These are phyloP conservation scores for Argya squamiceps DNA, from an alignment of 2,797 vertebrate genomes.

Conservation along the genomic window DNA sequence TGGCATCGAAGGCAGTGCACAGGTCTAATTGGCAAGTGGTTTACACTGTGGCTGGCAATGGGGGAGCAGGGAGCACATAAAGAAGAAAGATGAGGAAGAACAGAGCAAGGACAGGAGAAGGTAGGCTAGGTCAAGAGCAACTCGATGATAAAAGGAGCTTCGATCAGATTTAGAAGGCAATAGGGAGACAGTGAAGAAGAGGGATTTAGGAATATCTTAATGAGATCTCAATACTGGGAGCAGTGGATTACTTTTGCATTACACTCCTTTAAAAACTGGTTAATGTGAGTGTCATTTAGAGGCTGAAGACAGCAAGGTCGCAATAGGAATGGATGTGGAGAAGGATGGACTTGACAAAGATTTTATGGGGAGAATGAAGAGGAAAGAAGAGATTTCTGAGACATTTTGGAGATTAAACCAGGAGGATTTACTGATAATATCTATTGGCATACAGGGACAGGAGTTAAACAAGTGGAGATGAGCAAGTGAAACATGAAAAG, in stretches of 20 bases:
- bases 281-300: conserved; percentile 71
- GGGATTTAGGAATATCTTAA: conserved; percentile 75
- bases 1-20: not conserved
- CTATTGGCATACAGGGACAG: conserved; percentile 61
- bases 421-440: conserved; percentile 69
- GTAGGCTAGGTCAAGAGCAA: conserved; percentile 58
- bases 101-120: conserved; percentile 41
- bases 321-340: conserved; percentile 52
- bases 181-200: conserved; percentile 59
- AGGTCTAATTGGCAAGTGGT: not conserved
- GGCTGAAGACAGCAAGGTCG: conserved; percentile 64
- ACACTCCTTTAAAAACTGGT: conserved; percentile 63
- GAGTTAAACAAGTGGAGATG: conserved; percentile 54
- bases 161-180: conserved; percentile 70
- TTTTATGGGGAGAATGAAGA: conserved; percentile 54
- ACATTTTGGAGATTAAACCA: conserved; percentile 69
- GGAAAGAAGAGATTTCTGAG: conserved; percentile 60
- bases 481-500: conserved; percentile 27
- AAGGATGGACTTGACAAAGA: conserved; percentile 67
- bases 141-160: conserved; percentile 65
- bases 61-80: not conserved
- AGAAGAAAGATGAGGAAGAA: conserved; percentile 32
- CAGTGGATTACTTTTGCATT: conserved; percentile 73
- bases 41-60: not conserved
- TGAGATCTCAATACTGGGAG: conserved; percentile 70